phyloP scores from a whole-genome alignment of 2,888 invertebrate genomes.

The Elegia similella region DNA sequence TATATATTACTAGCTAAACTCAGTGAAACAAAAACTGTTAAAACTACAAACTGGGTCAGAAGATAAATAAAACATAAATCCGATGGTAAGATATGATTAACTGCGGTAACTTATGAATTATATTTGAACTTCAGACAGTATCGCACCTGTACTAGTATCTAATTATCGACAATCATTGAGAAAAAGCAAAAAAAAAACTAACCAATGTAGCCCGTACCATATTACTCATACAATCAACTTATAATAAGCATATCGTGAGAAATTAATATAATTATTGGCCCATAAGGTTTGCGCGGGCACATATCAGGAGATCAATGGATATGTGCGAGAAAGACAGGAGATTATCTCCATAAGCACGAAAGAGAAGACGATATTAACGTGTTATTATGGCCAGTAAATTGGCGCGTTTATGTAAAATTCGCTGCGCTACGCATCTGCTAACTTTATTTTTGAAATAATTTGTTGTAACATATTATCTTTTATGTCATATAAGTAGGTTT shows the following conservation, averaged over 20 bases:
- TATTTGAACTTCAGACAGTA: constrained; percentile 3
- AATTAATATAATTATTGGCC: constrained; percentile 68
- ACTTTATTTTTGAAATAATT: constrained; percentile 37
- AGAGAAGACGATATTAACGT: constrained; percentile 41
- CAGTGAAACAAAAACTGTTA: not conserved
- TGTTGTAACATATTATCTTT: constrained; percentile 39
- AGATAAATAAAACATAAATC: not conserved
- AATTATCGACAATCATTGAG: constrained; percentile 29
- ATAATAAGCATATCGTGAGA: constrained; percentile 58
- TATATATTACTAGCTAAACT: not conserved
- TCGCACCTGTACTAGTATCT: constrained; percentile 5
- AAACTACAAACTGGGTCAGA: not conserved
- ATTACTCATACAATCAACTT: constrained; percentile 45
- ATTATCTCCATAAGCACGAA: constrained; percentile 33
- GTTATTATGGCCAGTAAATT: constrained; percentile 64
- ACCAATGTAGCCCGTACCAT: constrained; percentile 36
- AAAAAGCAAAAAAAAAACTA: constrained; percentile 34
- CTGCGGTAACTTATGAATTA: not conserved
- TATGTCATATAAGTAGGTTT: constrained; percentile 42
- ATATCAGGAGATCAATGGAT: constrained; percentile 44
- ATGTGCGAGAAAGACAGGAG: constrained; percentile 36
- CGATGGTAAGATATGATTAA: not conserved
- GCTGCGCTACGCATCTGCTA: constrained; percentile 46
- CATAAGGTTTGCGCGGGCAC: constrained; percentile 42
- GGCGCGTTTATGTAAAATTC: constrained; percentile 65